phyloP scores from a whole-genome alignment of 2,888 invertebrate species.

The Agrochola lota region DNA sequence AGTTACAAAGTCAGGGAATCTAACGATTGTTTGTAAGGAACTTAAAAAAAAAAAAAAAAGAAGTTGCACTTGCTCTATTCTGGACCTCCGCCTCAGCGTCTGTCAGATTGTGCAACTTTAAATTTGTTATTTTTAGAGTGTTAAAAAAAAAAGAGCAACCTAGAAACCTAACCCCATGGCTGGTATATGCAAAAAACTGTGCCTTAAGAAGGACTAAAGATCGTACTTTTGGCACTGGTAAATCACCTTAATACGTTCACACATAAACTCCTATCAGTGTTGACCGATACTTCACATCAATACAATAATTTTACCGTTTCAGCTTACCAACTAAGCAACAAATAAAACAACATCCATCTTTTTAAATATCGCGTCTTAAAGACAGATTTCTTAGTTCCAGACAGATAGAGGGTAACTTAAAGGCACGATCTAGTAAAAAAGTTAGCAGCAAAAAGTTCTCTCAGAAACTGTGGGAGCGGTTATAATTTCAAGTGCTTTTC shows the following conservation, averaged over 20 bases:
- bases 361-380: constrained; percentile 19
- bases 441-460: constrained; percentile 48
- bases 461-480: constrained; percentile 28
- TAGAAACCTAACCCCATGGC: too few species aligned
- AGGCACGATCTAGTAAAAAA: constrained; percentile 45
- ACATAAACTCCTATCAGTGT: too few species aligned
- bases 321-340: background rate
- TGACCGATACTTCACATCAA: background rate
- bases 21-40: background rate
- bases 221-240: background rate
- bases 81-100: too few species aligned
- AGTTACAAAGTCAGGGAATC: background rate
- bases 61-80: background rate
- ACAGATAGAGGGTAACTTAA: constrained; percentile 46
- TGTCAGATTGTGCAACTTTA: background rate
- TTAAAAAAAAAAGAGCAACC: too few species aligned
- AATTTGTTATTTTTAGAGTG: background rate
- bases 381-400: constrained; percentile 35
- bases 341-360: background rate
- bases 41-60: too few species aligned
- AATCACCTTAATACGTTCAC: too few species aligned
- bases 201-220: background rate
- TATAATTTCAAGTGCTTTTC: constrained; percentile 43
- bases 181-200: too few species aligned
- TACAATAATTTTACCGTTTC: background rate